A percentile compares a stretch with the other conserved stretches of the same genome.
phyloP scores from a whole-genome alignment of 1,140 invertebrate genomes.

The Laupala kohalensis region DNA sequence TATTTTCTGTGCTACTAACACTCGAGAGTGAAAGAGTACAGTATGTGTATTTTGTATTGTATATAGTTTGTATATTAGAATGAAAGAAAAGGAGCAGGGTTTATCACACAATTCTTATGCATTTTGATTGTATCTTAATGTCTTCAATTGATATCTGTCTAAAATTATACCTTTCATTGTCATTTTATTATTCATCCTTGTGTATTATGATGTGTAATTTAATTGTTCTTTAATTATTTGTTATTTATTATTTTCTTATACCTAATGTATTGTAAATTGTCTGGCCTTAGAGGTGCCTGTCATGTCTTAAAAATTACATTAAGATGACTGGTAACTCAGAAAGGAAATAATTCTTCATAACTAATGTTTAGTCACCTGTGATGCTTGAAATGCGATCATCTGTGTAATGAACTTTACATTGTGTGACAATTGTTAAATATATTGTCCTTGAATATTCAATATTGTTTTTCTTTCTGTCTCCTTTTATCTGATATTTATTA shows the following conservation, averaged over 20 bases:
- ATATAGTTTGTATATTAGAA: slow-evolving; percentile 12
- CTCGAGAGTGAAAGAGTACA: background rate
- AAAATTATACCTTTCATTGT: background rate
- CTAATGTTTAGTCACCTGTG: background rate
- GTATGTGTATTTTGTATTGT: slow-evolving; percentile 11
- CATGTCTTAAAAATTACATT: background rate
- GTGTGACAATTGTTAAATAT: background rate
- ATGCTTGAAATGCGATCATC: background rate
- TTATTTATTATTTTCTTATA: background rate
- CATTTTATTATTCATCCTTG: background rate
- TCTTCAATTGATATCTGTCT: background rate
- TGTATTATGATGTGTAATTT: background rate
- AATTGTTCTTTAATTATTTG: background rate
- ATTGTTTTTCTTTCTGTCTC: background rate
- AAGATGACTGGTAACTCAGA: background rate
- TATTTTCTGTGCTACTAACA: background rate
- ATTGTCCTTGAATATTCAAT: background rate
- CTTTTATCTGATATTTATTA: no score
- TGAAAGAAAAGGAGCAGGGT: background rate
- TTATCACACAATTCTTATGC: background rate
- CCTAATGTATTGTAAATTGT: background rate
- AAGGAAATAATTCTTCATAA: background rate
- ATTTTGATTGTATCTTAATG: background rate
- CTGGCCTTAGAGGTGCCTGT: background rate
- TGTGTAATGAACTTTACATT: background rate